These are phyloP conservation scores for Orthosia gothica DNA, from an alignment of 2,888 invertebrate species.

Conservation along the genomic window DNA sequence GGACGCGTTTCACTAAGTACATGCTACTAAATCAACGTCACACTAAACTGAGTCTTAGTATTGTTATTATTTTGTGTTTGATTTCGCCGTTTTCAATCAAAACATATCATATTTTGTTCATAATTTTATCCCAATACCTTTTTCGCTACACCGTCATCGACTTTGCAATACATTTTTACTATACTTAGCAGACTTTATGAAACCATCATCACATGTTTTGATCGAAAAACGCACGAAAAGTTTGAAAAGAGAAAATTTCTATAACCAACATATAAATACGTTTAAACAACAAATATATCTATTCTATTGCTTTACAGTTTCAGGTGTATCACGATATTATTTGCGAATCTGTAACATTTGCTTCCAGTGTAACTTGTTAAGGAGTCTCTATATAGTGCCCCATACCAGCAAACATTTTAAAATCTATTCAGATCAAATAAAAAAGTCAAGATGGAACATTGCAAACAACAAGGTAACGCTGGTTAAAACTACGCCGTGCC, in stretches of 20 bases:
- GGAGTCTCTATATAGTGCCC: neutral
- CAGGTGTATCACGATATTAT: slow-evolving; percentile 67
- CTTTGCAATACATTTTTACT: neutral
- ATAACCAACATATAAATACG: slow-evolving; percentile 50
- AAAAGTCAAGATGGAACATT: no score
- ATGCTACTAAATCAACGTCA: slow-evolving; percentile 74
- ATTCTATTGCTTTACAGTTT: slow-evolving; percentile 78
- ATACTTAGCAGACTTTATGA: neutral
- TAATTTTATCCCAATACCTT: neutral
- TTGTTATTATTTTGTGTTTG: slow-evolving; percentile 19
- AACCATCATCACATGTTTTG: neutral
- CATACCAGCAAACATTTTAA: neutral
- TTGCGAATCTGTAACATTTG: slow-evolving; percentile 43
- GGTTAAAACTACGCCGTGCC: no score
- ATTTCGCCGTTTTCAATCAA: slow-evolving; percentile 41
- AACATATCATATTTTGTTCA: neutral
- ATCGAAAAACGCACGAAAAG: slow-evolving; percentile 33
- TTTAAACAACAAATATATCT: slow-evolving; percentile 70
- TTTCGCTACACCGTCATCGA: neutral
- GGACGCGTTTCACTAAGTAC: slow-evolving; percentile 88
- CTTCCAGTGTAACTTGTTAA: slow-evolving; percentile 21
- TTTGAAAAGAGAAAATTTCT: slow-evolving; percentile 35
- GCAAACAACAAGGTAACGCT: no score
- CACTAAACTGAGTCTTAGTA: slow-evolving; percentile 65
- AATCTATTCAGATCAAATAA: no score